Percentiles rank a stretch among this genome's conserved stretches.
phyloP scores from a whole-genome alignment of 2,113 vertebrate species.

The Pterocles burchelli region DNA sequence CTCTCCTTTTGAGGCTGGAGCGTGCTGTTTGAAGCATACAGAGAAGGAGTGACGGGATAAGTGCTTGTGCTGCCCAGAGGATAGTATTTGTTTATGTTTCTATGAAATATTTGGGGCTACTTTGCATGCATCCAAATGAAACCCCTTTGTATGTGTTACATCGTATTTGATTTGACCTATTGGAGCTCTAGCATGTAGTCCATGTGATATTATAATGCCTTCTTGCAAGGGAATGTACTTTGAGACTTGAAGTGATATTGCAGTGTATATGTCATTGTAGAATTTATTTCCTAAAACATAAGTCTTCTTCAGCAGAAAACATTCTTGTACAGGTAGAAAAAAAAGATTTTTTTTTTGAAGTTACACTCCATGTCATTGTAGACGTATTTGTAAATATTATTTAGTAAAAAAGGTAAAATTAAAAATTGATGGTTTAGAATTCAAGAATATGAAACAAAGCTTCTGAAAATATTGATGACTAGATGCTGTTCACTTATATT shows the following conservation, averaged over 20 bases:
- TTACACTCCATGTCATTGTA: background rate
- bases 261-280: background rate
- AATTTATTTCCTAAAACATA: background rate
- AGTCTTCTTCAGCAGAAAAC: background rate
- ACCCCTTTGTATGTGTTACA: background rate
- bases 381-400: background rate
- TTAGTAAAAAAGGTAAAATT: background rate
- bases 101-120: background rate
- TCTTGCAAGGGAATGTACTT: background rate
- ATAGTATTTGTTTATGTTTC: background rate
- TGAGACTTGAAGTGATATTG: background rate
- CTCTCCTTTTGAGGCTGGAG: background rate
- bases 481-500: background rate
- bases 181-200: background rate
- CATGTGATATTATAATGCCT: background rate
- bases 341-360: background rate
- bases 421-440: background rate
- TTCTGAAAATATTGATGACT: background rate
- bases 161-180: background rate
- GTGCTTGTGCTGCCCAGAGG: background rate
- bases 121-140: background rate
- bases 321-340: background rate
- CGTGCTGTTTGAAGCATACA: background rate
- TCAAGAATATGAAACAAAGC: background rate
- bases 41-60: background rate